A percentile compares a stretch with the other conserved stretches of the same genome.
phyloP scores from a whole-genome alignment of 1,140 invertebrate genomes.

The Bombus confusus region DNA sequence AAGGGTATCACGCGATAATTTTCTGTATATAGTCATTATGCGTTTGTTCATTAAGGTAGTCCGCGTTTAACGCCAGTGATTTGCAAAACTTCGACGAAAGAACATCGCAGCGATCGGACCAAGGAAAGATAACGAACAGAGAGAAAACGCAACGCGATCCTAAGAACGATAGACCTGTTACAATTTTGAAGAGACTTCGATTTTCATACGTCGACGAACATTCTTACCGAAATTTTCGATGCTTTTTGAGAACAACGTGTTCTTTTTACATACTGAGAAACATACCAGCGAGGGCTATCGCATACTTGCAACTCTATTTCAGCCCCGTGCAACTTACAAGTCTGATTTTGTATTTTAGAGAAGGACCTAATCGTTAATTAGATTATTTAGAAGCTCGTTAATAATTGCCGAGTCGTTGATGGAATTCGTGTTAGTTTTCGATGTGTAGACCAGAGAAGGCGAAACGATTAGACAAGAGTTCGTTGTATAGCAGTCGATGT shows the following conservation, averaged over 20 bases:
- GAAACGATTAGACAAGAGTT: slow-evolving; percentile 49
- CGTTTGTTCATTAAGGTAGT: slow-evolving; percentile 24
- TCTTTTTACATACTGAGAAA: background rate
- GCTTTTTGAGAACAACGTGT: background rate
- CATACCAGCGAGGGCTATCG: slow-evolving; percentile 43
- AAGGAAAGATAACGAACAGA: background rate
- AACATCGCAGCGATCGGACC: slow-evolving; percentile 21
- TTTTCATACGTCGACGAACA: background rate
- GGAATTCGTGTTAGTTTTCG: slow-evolving; percentile 48
- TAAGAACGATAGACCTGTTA: background rate
- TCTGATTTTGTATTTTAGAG: slow-evolving; percentile 72
- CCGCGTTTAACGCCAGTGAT: background rate
- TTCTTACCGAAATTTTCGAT: background rate
- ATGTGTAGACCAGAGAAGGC: slow-evolving; percentile 47
- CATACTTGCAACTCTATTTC: background rate
- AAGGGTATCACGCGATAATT: slow-evolving; percentile 19
- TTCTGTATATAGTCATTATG: slow-evolving; percentile 49
- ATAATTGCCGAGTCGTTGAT: slow-evolving; percentile 16
- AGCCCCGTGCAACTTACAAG: slow-evolving; percentile 59
- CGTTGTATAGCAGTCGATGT: slow-evolving; percentile 74
- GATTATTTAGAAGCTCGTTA: slow-evolving; percentile 40
- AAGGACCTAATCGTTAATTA: slow-evolving; percentile 33
- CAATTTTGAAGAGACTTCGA: background rate
- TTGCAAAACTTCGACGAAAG: slow-evolving; percentile 10
- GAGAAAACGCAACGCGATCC: background rate